phyloP scores from a whole-genome alignment of 2,113 vertebrate genomes.

The Grammomys dolichurus region DNA sequence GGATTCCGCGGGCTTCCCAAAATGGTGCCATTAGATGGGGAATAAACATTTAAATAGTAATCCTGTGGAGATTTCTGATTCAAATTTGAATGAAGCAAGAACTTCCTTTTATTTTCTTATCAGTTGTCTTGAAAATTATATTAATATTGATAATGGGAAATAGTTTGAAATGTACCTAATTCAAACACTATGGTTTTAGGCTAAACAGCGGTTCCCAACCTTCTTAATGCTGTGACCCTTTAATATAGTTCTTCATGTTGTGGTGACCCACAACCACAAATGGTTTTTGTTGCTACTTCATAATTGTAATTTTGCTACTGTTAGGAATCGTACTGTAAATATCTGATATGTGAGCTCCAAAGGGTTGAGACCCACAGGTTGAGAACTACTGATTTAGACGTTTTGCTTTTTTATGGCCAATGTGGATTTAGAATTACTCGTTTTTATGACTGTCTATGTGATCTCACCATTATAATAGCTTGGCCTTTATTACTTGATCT shows the following conservation, averaged over 20 bases:
- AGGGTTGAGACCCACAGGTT: not conserved
- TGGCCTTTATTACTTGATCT: not conserved
- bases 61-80: not conserved
- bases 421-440: not conserved
- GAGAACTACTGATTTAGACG: not conserved
- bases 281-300: not conserved
- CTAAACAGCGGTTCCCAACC: not conserved
- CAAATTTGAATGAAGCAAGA: not conserved
- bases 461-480: not conserved
- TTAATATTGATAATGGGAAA: constrained; percentile 13
- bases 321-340: not conserved
- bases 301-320: not conserved
- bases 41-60: not conserved
- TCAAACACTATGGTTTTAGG: not conserved
- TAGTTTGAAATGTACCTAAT: constrained; percentile 42
- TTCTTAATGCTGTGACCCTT: not conserved
- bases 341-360: not conserved
- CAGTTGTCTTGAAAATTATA: constrained; percentile 14
- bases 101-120: constrained; percentile 27
- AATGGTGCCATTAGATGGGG: not conserved
- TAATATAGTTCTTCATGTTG: not conserved
- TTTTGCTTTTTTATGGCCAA: constrained; percentile 10
- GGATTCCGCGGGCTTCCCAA: not conserved
- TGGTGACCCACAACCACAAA: not conserved
- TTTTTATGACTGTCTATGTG: not conserved